Evolutionary conservation across 35 echinoderm and acorn worm genomes (phyloP).

Genomic region (Nesometra sesokonis): DNA sequence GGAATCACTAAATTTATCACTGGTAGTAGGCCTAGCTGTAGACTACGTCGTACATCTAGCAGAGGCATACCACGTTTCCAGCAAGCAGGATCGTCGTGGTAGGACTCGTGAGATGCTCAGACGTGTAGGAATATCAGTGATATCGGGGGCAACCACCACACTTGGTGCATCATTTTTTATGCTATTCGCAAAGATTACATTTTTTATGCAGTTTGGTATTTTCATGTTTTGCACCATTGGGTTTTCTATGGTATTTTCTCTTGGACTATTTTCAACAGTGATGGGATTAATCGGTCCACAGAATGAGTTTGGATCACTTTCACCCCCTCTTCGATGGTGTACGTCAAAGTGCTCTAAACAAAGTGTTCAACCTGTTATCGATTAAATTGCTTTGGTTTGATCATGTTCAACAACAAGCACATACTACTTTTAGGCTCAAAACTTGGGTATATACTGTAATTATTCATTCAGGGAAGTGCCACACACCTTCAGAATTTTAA

Average conservation of each 20-base stretch:
- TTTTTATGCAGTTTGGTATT: conserved; percentile 4
- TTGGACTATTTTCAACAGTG: neutral
- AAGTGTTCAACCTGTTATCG: neutral
- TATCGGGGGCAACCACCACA: neutral
- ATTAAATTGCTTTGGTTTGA: too few species aligned
- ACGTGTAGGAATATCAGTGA: neutral
- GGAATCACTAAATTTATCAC: neutral
- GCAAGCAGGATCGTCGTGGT: neutral
- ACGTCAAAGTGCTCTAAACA: neutral
- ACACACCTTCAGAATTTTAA: too few species aligned
- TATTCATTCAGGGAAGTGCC: too few species aligned
- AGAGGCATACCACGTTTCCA: neutral
- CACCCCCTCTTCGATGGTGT: neutral
- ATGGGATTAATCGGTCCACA: neutral
- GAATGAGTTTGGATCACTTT: neutral
- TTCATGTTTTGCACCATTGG: conserved; percentile 5
- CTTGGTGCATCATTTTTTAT: neutral
- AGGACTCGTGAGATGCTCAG: neutral
- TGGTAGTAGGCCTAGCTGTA: neutral
- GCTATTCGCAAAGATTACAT: conserved; percentile 3
- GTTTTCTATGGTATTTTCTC: neutral
- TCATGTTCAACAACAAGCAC: too few species aligned
- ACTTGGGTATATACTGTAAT: too few species aligned
- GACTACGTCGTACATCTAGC: conserved; percentile 7
- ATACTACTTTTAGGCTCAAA: too few species aligned